A percentile compares a stretch with the other conserved stretches of the same genome.
Conservation (phyloP, 2,797 vertebrate species). For the Brachyalestes nurse region DNA sequence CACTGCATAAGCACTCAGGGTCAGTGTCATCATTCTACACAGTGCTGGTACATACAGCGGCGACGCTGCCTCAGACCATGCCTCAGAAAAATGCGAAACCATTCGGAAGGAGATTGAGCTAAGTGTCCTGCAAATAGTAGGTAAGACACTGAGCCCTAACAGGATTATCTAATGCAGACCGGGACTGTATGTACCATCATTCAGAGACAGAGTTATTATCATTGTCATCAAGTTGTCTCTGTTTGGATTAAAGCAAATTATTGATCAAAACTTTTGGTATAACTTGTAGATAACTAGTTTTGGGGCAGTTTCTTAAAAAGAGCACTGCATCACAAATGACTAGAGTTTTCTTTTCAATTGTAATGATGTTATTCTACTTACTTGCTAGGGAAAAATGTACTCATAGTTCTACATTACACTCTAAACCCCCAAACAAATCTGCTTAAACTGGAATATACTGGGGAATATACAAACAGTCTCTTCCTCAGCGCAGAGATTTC, state of each 20-base stretch:
- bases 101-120: conserved; percentile 16
- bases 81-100: conserved; percentile 18
- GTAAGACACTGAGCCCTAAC: not conserved
- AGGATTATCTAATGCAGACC: not conserved
- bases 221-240: not conserved
- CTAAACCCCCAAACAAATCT: too few relatives aligned
- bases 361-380: too few relatives aligned
- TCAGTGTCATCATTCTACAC: conserved; percentile 29
- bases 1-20: conserved; percentile 15
- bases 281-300: too few relatives aligned
- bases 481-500: too few relatives aligned
- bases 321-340: too few relatives aligned
- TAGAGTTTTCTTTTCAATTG: too few relatives aligned
- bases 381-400: too few relatives aligned
- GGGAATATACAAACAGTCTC: too few relatives aligned
- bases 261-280: not conserved
- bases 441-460: too few relatives aligned
- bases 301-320: too few relatives aligned
- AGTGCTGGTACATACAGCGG: conserved; percentile 25
- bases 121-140: conserved; percentile 7
- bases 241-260: not conserved
- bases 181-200: not conserved
- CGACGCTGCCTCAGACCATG: not conserved
- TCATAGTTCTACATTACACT: too few relatives aligned
- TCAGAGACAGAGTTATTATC: not conserved